These are phyloP conservation scores for Coelinius sp. DNA, from an alignment of 2,888 invertebrate genomes.

Conservation along the genomic window DNA sequence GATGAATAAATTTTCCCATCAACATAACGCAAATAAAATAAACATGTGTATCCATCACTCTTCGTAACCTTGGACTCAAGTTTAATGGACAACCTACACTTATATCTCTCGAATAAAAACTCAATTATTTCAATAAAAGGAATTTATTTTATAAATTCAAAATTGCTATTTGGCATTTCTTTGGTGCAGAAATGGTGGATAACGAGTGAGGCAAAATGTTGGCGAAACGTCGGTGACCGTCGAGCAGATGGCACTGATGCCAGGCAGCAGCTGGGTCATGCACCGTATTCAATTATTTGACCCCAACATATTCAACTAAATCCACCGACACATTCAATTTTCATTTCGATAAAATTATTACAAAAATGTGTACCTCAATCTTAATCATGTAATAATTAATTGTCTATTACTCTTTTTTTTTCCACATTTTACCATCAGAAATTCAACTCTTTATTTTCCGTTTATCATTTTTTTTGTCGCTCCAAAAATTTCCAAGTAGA, in stretches of 20 bases:
- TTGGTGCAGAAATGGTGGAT: background rate
- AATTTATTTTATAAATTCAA: background rate
- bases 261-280: constrained; percentile 1
- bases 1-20: background rate
- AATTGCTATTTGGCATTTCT: background rate
- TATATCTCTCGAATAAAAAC: background rate
- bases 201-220: background rate
- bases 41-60: background rate
- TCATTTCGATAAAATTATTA: no score
- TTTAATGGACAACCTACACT: background rate
- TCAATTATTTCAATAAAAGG: background rate
- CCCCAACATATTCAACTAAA: background rate
- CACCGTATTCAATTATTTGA: background rate
- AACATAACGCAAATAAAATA: background rate
- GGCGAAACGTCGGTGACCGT: background rate
- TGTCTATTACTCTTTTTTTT: no score
- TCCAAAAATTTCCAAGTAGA: no score
- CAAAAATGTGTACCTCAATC: no score
- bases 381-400: no score
- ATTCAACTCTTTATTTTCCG: no score
- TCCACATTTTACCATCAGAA: no score
- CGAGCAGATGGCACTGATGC: constrained; percentile 15
- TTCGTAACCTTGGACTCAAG: constrained; percentile 6
- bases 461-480: no score
- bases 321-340: background rate